Conservation (phyloP, 2,113 vertebrate species). For the Prinia subflava region DNA sequence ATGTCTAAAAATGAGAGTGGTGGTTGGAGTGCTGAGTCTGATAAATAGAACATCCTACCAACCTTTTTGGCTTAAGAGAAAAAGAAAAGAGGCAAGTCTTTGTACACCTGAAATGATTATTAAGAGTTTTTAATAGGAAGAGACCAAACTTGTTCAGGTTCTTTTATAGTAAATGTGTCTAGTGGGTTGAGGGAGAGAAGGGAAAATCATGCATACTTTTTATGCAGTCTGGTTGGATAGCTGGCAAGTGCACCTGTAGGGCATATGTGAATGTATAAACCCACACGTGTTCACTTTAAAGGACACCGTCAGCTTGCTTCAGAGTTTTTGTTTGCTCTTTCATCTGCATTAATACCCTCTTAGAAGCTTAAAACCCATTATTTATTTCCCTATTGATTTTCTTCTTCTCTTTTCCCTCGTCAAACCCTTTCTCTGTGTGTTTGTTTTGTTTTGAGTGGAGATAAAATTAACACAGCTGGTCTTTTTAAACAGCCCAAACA, state of each 20-base stretch:
- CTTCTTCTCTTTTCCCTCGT: conserved; percentile 27
- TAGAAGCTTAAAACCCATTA: conserved; percentile 71
- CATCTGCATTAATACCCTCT: conserved; percentile 67
- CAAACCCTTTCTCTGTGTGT: neutral
- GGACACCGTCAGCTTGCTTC: conserved; percentile 68
- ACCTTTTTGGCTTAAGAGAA: conserved; percentile 34
- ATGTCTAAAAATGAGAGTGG: neutral
- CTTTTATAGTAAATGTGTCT: conserved; percentile 65
- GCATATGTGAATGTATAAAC: conserved; percentile 69
- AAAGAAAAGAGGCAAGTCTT: conserved; percentile 51
- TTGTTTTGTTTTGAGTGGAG: conserved; percentile 57
- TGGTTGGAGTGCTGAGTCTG: neutral
- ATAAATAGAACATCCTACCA: conserved; percentile 30
- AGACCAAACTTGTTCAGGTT: conserved; percentile 48
- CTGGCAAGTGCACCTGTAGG: conserved; percentile 67
- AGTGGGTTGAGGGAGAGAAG: neutral
- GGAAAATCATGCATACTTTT: neutral
- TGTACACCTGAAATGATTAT: conserved; percentile 54
- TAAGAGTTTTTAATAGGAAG: conserved; percentile 62
- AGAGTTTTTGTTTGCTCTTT: conserved; percentile 66
- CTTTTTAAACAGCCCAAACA: conserved; percentile 50
- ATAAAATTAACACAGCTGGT: conserved; percentile 57
- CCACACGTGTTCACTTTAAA: conserved; percentile 74
- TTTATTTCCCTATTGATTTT: conserved; percentile 70
- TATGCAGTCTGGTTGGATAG: conserved; percentile 40